Evolutionary conservation across 1,140 invertebrate species (phyloP), one percentile per base, ranked within the genome.

Genomic region (Anagrus nilaparvatae): DNA sequence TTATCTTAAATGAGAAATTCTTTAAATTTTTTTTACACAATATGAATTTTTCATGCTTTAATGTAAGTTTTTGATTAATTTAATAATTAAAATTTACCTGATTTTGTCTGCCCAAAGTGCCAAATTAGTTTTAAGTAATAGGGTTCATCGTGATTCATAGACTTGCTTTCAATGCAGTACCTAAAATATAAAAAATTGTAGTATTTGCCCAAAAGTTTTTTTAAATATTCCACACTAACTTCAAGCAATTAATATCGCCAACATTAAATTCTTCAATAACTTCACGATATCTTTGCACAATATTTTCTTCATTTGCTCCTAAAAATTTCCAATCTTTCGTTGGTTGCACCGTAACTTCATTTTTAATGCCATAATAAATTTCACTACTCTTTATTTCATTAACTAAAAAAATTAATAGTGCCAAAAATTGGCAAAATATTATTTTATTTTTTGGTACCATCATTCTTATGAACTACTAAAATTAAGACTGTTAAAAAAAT

Each of bases 81-180:
- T n/a, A 18, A 33, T 23, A 13, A 24, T 16, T 36, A 24, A 17
- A 24, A 17, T 14, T 40, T 40, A 44, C 37, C 37, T 21, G 34
- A 25, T 28, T 33, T 5, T 40, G 6, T 38, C 49, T 50, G 32
- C 43, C 41, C 27, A 10, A 52, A 48, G 29, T 51, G 33, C 53
- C 46, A 51, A 13, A 46, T 38, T 35, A 55, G 47, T 34, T 48
- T 38, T 12, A 52, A 16, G 39, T 47, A 37, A 34, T 41, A 40
- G 6, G 40, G 19, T 13, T 44, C 38, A 1, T 43, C 32, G 16
- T 42, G 19, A 16, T 27, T 31, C 8, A 25, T 18, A 1, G 23
- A 2, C 9, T 27, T 40, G 8, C 14, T 41, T 7, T 32, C 1
- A 25, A 46, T 46, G 33, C 33, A 46, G 12, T 46, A 41, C 37